Evolutionary conservation across 2,113 vertebrate genomes (phyloP).

Genomic region (Bambusicola thoracicus): DNA sequence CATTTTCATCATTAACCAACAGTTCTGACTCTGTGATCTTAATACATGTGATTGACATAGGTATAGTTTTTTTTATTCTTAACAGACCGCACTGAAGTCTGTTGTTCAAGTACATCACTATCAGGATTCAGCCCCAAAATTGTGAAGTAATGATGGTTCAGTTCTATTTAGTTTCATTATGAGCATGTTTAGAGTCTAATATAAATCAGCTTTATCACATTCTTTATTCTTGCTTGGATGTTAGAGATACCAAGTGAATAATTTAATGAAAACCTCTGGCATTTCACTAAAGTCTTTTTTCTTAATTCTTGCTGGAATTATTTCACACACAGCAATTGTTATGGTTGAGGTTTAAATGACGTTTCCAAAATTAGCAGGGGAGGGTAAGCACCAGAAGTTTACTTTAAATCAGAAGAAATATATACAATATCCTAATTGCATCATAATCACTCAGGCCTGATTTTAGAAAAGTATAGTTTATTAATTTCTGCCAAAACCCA

Average conservation of each 20-base stretch:
- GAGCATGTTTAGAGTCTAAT: neutral
- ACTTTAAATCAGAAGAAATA: slow-evolving; percentile 10
- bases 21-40: neutral
- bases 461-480: neutral
- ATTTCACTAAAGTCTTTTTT: slow-evolving; percentile 2
- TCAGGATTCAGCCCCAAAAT: neutral
- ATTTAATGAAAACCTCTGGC: neutral
- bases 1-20: neutral
- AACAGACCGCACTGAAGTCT: neutral
- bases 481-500: slow-evolving; percentile 32
- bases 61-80: neutral
- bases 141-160: neutral
- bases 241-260: neutral
- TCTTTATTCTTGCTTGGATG: neutral
- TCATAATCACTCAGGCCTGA: neutral
- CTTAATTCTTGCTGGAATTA: neutral
- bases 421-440: neutral
- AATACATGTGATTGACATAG: neutral
- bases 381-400: slow-evolving; percentile 16
- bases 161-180: neutral
- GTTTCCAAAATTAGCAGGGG: neutral
- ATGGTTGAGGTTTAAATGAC: neutral
- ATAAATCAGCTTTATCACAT: neutral
- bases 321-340: neutral
- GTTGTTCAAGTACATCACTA: neutral